These are phyloP conservation scores for Calameuta pallipes DNA, from an alignment of 2,888 invertebrate genomes.

Conservation along the genomic window DNA sequence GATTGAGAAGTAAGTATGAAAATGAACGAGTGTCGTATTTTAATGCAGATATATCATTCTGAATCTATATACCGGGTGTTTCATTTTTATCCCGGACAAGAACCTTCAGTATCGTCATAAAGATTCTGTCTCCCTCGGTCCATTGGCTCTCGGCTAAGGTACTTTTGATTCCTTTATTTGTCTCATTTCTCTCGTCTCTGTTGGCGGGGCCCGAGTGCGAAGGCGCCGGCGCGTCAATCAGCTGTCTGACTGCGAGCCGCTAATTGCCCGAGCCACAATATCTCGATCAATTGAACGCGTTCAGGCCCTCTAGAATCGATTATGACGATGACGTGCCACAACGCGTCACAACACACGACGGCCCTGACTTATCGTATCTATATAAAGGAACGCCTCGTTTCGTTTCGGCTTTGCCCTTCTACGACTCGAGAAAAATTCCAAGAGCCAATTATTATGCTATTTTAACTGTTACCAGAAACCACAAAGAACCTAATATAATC, in stretches of 20 bases:
- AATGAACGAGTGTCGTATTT: background rate
- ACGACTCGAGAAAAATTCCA: background rate
- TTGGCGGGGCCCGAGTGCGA: background rate
- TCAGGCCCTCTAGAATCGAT: constrained; percentile 53
- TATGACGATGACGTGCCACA: constrained; percentile 54
- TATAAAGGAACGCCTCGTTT: background rate
- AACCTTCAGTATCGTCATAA: background rate
- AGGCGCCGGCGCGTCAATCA: constrained; percentile 48
- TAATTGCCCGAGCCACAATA: constrained; percentile 42
- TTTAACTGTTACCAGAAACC: background rate
- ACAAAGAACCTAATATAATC: background rate
- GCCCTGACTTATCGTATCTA: background rate
- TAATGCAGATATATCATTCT: background rate
- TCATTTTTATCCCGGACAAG: background rate
- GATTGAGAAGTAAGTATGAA: background rate
- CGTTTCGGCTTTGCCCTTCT: background rate
- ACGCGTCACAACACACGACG: constrained; percentile 35
- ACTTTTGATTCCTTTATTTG: background rate
- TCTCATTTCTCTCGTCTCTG: background rate
- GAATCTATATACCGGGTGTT: background rate
- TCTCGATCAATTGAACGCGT: constrained; percentile 50
- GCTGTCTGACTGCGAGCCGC: constrained; percentile 47
- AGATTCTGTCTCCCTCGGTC: background rate
- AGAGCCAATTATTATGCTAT: background rate
- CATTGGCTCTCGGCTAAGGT: background rate